A percentile compares a stretch with the other conserved stretches of the same genome.
Evolutionary conservation across 2,888 invertebrate genomes (phyloP).

Genomic region (Chrysolina oricalcia): DNA sequence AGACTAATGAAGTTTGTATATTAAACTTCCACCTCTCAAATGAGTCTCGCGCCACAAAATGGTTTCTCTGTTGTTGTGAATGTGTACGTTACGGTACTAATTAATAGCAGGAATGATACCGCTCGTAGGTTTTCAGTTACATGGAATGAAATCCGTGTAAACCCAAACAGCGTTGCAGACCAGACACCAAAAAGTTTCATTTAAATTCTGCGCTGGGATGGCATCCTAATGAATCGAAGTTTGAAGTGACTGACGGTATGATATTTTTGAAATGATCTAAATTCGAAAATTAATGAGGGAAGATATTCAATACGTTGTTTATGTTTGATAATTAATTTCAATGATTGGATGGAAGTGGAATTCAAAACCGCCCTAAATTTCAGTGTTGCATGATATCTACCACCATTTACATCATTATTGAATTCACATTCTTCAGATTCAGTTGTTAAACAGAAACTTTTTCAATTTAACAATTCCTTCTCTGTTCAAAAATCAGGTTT

Average conservation of each 20-base stretch:
- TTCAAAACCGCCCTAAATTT: too few species aligned
- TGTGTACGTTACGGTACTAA: constrained; percentile 48
- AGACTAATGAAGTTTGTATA: constrained; percentile 60
- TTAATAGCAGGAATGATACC: constrained; percentile 48
- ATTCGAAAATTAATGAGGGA: too few species aligned
- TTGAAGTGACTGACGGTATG: background rate
- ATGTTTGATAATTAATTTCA: too few species aligned
- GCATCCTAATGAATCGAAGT: background rate
- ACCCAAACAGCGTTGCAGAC: background rate
- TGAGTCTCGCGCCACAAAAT: constrained; percentile 47
- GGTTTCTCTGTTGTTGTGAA: constrained; percentile 49
- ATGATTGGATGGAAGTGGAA: too few species aligned
- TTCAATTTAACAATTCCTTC: too few species aligned
- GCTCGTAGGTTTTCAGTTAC: constrained; percentile 16
- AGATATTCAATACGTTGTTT: too few species aligned
- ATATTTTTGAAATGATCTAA: background rate
- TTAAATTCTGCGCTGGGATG: background rate
- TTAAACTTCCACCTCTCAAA: constrained; percentile 55
- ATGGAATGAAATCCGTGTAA: background rate
- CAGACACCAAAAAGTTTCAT: constrained; percentile 7
- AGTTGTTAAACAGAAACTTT: too few species aligned
- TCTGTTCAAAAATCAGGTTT: too few species aligned
- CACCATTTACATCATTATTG: too few species aligned
- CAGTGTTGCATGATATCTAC: too few species aligned
- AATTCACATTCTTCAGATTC: too few species aligned